These are phyloP conservation scores for Parelbella ahira DNA, from an alignment of 2,888 invertebrate genomes.

Conservation along the genomic window DNA sequence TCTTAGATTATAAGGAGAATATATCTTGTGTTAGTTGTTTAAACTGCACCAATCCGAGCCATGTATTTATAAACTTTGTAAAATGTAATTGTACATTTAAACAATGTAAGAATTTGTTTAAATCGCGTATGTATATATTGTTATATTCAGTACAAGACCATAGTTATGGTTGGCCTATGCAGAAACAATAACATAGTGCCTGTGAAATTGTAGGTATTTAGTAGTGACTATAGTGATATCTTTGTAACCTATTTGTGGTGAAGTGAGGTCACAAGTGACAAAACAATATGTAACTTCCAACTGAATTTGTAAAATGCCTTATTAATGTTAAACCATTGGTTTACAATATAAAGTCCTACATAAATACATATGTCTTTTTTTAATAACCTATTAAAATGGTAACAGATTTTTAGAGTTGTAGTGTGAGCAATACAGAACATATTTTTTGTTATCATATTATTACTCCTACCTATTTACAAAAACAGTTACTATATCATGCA, in stretches of 20 bases:
- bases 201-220: too few species aligned
- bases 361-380: constrained; percentile 10
- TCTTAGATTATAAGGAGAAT: constrained; percentile 12
- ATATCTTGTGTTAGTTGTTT: constrained; percentile 17
- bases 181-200: constrained; percentile 3
- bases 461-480: too few species aligned
- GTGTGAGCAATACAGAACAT: too few species aligned
- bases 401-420: too few species aligned
- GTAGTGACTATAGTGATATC: too few species aligned
- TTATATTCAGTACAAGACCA: constrained; percentile 18
- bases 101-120: constrained; percentile 19
- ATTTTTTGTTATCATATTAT: too few species aligned
- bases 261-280: too few species aligned
- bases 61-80: constrained; percentile 49
- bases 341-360: constrained; percentile 15
- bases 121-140: constrained; percentile 24
- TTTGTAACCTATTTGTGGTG: too few species aligned
- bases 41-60: constrained; percentile 65
- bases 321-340: constrained; percentile 31
- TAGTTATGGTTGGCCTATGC: too few species aligned
- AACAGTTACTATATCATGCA: too few species aligned
- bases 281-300: constrained; percentile 1
- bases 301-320: constrained; percentile 34
- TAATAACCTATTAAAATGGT: neutral
- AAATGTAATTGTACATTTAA: constrained; percentile 16